Conservation (phyloP, 1,140 invertebrate species). For the Agrypnia vestita region DNA sequence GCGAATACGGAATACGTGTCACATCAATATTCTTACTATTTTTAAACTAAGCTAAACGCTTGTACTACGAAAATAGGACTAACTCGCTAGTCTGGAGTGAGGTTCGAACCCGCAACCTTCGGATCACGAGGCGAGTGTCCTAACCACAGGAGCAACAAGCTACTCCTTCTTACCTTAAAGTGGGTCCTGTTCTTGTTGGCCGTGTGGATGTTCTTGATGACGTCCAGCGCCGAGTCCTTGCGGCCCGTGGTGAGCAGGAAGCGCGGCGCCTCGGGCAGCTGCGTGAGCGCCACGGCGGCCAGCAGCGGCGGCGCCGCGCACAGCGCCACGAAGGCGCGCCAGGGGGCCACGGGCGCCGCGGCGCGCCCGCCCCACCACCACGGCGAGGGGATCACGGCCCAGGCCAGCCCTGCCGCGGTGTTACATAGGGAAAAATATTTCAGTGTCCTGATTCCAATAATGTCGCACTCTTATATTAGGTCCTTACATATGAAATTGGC, state of each 20-base stretch:
- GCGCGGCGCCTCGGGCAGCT: constrained; percentile 85
- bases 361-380: constrained; percentile 64
- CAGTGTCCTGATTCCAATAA: too few relatives aligned
- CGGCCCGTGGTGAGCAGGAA: constrained; percentile 72
- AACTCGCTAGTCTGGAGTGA: too few relatives aligned
- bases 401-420: constrained; percentile 70
- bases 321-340: constrained; percentile 83
- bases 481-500: too few relatives aligned
- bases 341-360: constrained; percentile 71
- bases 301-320: constrained; percentile 80
- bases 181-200: constrained; percentile 70
- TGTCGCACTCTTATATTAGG: too few relatives aligned
- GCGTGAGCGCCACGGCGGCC: constrained; percentile 77
- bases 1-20: too few relatives aligned
- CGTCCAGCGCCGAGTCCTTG: constrained; percentile 70
- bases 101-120: too few relatives aligned
- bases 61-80: too few relatives aligned
- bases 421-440: too few relatives aligned
- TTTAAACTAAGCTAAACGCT: too few relatives aligned
- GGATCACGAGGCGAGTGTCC: too few relatives aligned
- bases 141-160: too few relatives aligned
- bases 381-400: constrained; percentile 70
- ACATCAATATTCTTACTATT: too few relatives aligned
- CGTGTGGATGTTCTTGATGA: constrained; percentile 73
- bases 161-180: constrained; percentile 43